phyloP scores from a whole-genome alignment of 2,888 invertebrate genomes.

The Pseudococcus jackbeardsleyi region DNA sequence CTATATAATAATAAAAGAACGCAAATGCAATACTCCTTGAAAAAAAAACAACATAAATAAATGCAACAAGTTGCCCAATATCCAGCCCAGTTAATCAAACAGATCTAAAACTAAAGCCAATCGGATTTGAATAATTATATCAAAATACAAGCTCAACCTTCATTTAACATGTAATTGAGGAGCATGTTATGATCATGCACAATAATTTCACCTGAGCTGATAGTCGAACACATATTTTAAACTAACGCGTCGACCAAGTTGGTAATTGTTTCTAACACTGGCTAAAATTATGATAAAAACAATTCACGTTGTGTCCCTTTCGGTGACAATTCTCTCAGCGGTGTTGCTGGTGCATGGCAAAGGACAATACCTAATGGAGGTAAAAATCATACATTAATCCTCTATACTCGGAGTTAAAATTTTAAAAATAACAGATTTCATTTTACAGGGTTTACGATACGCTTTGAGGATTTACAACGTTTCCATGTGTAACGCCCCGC shows the following conservation, averaged over 20 bases:
- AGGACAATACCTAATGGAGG: background rate
- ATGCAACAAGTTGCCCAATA: background rate
- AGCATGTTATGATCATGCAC: background rate
- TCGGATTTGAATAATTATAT: background rate
- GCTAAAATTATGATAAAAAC: background rate
- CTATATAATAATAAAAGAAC: background rate
- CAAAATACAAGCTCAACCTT: background rate
- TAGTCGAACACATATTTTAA: background rate
- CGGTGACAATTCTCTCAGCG: background rate
- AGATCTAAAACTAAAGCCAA: background rate
- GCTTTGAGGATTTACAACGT: conserved; percentile 40
- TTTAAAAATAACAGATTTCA: conserved; percentile 6
- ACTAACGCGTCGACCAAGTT: background rate
- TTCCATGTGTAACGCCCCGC: conserved; percentile 16
- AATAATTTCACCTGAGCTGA: background rate
- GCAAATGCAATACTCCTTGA: background rate
- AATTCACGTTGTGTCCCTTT: background rate
- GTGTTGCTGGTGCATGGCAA: background rate
- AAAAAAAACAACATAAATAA: background rate
- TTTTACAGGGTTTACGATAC: conserved; percentile 27
- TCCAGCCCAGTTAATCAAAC: background rate
- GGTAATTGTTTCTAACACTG: background rate
- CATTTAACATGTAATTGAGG: background rate
- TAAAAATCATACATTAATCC: background rate
- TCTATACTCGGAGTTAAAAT: too few species aligned